Evolutionary conservation across 2,888 invertebrate species (phyloP).

Genomic region (Helleia helle): DNA sequence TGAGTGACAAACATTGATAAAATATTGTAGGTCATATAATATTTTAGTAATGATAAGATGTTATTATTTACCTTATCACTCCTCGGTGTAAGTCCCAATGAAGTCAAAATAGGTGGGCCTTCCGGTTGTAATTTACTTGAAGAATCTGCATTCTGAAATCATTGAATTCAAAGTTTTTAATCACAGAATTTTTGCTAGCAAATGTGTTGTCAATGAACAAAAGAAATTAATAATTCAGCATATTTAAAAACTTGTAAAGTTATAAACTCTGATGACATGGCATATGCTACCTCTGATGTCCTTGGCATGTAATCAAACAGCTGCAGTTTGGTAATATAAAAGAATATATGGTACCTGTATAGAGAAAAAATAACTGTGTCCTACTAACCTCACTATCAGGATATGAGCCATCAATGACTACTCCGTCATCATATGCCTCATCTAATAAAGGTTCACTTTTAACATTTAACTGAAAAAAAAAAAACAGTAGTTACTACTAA

Average conservation of each 20-base stretch:
- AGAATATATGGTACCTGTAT: neutral
- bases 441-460: conserved; percentile 75
- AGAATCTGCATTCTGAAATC: conserved; percentile 39
- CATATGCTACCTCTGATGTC: conserved; percentile 40
- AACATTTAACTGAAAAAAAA: conserved; percentile 68
- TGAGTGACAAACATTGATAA: neutral
- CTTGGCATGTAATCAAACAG: conserved; percentile 45
- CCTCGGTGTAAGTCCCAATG: conserved; percentile 66
- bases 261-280: conserved; percentile 20
- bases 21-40: neutral
- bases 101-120: conserved; percentile 69
- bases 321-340: neutral
- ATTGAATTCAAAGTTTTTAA: neutral
- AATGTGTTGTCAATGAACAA: conserved; percentile 1
- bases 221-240: conserved; percentile 5
- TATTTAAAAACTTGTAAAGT: neutral
- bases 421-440: conserved; percentile 69
- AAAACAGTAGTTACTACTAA: conserved; percentile 23
- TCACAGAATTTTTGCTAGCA: neutral
- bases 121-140: conserved; percentile 57
- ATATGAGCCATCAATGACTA: conserved; percentile 65
- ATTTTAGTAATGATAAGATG: conserved; percentile 30
- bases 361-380: too few species aligned
- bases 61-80: conserved; percentile 69
- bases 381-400: conserved; percentile 58